These are phyloP conservation scores for Pangasianodon hypophthalmus DNA, from an alignment of 2,113 vertebrate genomes.

Conservation along the genomic window DNA sequence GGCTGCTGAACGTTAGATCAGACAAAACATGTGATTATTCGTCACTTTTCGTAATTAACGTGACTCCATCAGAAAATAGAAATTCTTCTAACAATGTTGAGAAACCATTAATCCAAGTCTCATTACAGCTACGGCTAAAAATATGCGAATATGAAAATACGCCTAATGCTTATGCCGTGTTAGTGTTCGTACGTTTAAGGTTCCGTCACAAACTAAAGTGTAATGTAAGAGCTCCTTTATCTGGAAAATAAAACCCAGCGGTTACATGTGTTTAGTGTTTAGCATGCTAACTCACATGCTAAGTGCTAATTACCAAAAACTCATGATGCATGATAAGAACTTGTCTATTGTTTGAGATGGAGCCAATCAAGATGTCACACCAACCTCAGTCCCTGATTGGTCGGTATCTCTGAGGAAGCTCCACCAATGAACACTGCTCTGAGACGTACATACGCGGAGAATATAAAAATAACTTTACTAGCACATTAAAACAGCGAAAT, in stretches of 20 bases:
- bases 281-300: background rate
- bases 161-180: background rate
- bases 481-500: slow-evolving; percentile 29
- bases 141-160: background rate
- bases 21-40: background rate
- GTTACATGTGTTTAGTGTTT: background rate
- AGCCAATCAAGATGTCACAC: background rate
- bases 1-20: background rate
- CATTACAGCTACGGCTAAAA: background rate
- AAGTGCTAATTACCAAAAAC: slow-evolving; percentile 1
- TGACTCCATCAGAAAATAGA: slow-evolving; percentile 9
- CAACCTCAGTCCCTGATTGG: slow-evolving; percentile 1
- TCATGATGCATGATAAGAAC: background rate
- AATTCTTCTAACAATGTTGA: background rate
- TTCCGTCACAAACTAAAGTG: background rate
- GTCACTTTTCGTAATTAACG: background rate
- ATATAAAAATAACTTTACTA: slow-evolving; percentile 22
- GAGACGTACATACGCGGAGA: background rate
- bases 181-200: background rate
- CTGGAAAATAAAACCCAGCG: background rate
- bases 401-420: background rate
- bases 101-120: background rate
- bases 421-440: background rate
- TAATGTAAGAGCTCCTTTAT: background rate
- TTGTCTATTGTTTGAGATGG: background rate